Evolutionary conservation across 2,113 vertebrate genomes (phyloP).

Genomic region (Cyprinodon variegatus): DNA sequence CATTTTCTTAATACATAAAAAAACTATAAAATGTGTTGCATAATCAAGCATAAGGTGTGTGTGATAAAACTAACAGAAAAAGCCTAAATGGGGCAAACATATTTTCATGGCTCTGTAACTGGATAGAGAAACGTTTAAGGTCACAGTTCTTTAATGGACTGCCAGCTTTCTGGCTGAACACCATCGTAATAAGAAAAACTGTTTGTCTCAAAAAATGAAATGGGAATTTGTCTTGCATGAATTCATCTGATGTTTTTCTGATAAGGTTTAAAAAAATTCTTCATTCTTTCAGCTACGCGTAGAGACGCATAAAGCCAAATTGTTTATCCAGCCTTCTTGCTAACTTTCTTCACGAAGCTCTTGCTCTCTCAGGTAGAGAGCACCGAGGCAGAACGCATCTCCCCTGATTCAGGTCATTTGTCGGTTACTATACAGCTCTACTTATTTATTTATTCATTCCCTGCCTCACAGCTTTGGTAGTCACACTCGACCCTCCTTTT

Average conservation of each 20-base stretch:
- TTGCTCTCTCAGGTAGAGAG: constrained; percentile 19
- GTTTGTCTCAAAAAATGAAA: constrained; percentile 19
- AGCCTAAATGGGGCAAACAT: background rate
- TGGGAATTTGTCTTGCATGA: constrained; percentile 24
- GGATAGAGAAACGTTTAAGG: background rate
- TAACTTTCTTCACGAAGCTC: constrained; percentile 19
- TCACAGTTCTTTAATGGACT: background rate
- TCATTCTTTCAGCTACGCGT: constrained; percentile 12
- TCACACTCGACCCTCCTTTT: constrained; percentile 59
- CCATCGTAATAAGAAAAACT: constrained; percentile 21
- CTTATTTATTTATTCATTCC: constrained; percentile 28
- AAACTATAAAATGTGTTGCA: background rate
- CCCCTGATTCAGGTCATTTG: constrained; percentile 45
- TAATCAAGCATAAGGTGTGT: background rate
- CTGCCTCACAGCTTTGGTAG: constrained; percentile 26
- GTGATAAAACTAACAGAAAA: background rate
- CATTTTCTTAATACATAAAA: no score
- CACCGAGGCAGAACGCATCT: constrained; percentile 30
- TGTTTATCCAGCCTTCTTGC: background rate
- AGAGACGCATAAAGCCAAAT: background rate
- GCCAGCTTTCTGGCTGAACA: constrained; percentile 15
- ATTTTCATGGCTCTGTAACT: background rate
- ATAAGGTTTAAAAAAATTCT: constrained; percentile 17
- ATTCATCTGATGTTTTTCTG: constrained; percentile 20
- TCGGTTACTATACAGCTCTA: constrained; percentile 26